phyloP scores from a whole-genome alignment of 2,888 invertebrate genomes.

The Drosophila crucigera region DNA sequence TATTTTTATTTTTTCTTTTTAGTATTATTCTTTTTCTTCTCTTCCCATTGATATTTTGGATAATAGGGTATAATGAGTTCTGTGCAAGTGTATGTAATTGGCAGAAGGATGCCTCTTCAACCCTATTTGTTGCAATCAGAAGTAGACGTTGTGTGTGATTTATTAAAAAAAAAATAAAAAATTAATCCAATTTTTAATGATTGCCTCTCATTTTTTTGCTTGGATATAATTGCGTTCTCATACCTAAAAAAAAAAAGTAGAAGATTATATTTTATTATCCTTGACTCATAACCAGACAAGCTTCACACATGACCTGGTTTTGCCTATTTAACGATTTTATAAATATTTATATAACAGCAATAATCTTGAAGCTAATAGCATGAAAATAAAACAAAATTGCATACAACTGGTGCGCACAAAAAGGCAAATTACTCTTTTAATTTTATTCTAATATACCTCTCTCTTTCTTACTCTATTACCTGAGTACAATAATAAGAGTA shows the following conservation, averaged over 20 bases:
- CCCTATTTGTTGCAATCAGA: background rate
- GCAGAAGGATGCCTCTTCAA: background rate
- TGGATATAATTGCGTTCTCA: background rate
- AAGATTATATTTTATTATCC: background rate
- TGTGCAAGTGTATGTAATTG: slow-evolving; percentile 1
- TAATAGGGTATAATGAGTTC: slow-evolving; percentile 3
- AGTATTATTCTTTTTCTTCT: background rate
- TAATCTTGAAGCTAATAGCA: no score
- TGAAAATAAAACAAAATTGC: no score
- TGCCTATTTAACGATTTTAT: background rate
- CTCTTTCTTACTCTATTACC: background rate
- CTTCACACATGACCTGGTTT: background rate
- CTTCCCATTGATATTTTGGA: background rate
- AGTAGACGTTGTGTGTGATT: background rate
- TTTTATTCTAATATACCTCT: background rate
- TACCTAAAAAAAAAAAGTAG: background rate
- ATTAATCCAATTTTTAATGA: background rate
- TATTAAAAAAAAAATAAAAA: no score
- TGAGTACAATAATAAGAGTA: background rate
- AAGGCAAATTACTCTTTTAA: background rate
- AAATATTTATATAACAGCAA: background rate
- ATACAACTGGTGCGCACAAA: background rate
- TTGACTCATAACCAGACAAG: background rate
- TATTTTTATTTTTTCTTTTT: background rate
- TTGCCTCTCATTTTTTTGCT: background rate